phyloP scores from a whole-genome alignment of 2,888 invertebrate genomes.

The Siphlonurus alternatus region DNA sequence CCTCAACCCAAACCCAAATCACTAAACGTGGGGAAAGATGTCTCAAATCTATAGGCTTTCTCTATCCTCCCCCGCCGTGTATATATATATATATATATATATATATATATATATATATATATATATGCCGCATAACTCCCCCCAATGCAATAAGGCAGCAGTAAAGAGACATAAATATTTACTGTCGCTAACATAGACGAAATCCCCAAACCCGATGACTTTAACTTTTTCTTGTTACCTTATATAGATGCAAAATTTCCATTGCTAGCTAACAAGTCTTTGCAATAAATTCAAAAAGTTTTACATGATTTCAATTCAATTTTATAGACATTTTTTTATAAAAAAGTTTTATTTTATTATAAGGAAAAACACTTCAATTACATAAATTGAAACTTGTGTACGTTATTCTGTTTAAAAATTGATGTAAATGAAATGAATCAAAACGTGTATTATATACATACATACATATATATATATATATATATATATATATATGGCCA shows the following conservation, averaged over 20 bases:
- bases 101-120: no score
- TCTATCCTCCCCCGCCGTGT: no score
- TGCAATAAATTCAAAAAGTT: not conserved
- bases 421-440: no score
- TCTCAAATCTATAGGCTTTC: not conserved
- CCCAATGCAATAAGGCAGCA: not conserved
- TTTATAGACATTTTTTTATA: no score
- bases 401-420: no score
- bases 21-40: not conserved
- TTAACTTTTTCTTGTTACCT: not conserved
- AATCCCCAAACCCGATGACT: not conserved
- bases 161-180: not conserved
- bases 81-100: no score
- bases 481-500: not conserved
- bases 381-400: no score
- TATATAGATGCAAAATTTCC: not conserved
- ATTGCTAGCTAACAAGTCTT: not conserved
- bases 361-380: no score
- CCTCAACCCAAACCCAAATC: not conserved
- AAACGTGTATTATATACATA: not conserved
- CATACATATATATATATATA: not conserved
- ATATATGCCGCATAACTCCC: not conserved
- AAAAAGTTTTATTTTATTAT: no score
- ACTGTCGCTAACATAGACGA: not conserved
- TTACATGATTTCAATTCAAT: not conserved